These are phyloP conservation scores for Drosophila watanabei DNA, from an alignment of 1,140 invertebrate species.

Conservation along the genomic window DNA sequence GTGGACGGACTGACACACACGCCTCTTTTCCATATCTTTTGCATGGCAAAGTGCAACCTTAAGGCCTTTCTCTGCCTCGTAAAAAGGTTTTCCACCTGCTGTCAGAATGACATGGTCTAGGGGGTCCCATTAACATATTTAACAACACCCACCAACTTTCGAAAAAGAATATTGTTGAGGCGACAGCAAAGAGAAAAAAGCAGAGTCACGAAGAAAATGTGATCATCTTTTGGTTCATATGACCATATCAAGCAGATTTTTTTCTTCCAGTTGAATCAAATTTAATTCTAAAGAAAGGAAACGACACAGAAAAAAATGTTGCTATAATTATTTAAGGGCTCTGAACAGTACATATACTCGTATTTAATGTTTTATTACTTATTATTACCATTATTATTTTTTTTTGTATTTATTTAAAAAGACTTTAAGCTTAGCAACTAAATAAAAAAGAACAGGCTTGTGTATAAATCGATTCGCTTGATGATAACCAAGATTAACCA, in stretches of 20 bases:
- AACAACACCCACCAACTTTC: constrained; percentile 53
- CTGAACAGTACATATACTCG: neutral
- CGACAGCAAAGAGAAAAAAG: neutral
- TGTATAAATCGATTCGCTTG: neutral
- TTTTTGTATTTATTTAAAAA: neutral
- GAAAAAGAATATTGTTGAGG: constrained; percentile 18
- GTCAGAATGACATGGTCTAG: constrained; percentile 17
- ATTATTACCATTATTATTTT: too few relatives aligned
- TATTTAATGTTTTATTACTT: neutral
- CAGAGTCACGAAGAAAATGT: constrained; percentile 1
- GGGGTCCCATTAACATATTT: constrained; percentile 52
- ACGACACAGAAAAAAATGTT: neutral
- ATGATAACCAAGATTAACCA: neutral
- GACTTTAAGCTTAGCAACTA: neutral
- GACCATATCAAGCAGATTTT: neutral
- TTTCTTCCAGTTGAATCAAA: neutral
- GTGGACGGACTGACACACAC: neutral
- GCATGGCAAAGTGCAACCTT: constrained; percentile 15
- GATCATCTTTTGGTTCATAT: constrained; percentile 1
- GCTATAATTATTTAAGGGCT: neutral
- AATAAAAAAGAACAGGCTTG: too few relatives aligned
- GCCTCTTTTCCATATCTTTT: constrained; percentile 27
- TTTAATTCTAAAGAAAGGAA: neutral
- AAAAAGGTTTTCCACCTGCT: constrained; percentile 22
- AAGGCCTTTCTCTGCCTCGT: too few relatives aligned